phyloP scores from a whole-genome alignment of 2,113 vertebrate genomes.

The Nannospalax galili region DNA sequence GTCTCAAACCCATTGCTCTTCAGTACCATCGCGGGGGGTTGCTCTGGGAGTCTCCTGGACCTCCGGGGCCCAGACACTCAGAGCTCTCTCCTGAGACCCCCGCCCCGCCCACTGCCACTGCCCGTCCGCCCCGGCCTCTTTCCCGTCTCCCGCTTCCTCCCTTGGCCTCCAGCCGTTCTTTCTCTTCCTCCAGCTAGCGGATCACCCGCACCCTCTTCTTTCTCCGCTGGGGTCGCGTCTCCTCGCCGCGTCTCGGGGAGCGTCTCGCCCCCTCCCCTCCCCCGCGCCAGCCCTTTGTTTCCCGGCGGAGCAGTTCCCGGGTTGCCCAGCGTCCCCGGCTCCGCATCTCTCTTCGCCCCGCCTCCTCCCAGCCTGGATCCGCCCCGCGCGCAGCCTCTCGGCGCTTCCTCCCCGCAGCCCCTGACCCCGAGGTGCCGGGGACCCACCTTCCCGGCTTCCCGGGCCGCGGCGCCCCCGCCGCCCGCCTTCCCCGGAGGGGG shows the following conservation, averaged over 20 bases:
- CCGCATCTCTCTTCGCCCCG: conserved; percentile 64
- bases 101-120: background rate
- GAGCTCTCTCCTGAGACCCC: conserved; percentile 6
- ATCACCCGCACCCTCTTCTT: background rate
- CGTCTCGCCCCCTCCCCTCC: conserved; percentile 20
- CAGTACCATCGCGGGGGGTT: background rate
- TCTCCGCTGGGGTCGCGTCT: background rate
- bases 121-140: background rate
- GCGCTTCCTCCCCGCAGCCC: conserved; percentile 58
- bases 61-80: background rate
- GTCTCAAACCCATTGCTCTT: background rate
- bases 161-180: background rate
- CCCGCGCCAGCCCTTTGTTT: conserved; percentile 78
- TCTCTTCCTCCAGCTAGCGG: background rate
- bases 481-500: conserved; percentile 69
- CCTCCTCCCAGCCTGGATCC: conserved; percentile 53
- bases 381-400: conserved; percentile 68
- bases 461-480: conserved; percentile 20
- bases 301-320: conserved; percentile 76
- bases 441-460: conserved; percentile 50
- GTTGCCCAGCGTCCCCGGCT: conserved; percentile 56
- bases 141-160: background rate
- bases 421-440: conserved; percentile 38
- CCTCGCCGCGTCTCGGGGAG: background rate
- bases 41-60: background rate